Conservation (phyloP, 2,888 invertebrate species). For the Habroteleia sp. region DNA sequence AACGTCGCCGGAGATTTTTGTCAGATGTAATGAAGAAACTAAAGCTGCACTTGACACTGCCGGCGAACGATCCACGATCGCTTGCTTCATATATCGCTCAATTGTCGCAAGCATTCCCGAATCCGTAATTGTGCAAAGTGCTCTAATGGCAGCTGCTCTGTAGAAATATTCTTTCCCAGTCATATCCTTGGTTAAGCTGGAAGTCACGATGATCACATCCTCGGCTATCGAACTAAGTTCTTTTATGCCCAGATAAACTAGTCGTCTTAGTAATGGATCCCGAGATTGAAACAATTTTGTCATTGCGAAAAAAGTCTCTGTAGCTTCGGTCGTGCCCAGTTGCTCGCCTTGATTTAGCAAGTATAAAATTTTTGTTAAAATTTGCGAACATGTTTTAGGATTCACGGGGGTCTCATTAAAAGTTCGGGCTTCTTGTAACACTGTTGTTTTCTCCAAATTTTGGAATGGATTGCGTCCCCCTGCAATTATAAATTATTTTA, state of each 20-base stretch:
- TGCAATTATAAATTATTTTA: slow-evolving; percentile 65
- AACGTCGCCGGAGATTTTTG: slow-evolving; percentile 91
- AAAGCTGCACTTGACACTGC: slow-evolving; percentile 98
- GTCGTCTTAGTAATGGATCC: slow-evolving; percentile 95
- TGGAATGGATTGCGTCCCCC: slow-evolving; percentile 93
- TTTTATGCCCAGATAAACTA: slow-evolving; percentile 98
- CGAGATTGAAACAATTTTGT: slow-evolving; percentile 99
- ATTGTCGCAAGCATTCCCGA: slow-evolving; percentile 96
- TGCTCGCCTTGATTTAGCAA: slow-evolving; percentile 97
- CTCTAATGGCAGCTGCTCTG: slow-evolving; percentile 96
- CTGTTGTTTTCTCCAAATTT: slow-evolving; percentile 96
- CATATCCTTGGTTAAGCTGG: slow-evolving; percentile 98
- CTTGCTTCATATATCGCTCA: slow-evolving; percentile 99
- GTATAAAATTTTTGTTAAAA: slow-evolving; percentile 97
- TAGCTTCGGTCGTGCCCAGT: slow-evolving; percentile 96
- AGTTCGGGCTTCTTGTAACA: slow-evolving; percentile 97
- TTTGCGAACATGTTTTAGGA: slow-evolving; percentile 97
- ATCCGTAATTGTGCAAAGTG: slow-evolving; percentile 98
- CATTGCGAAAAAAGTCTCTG: slow-evolving; percentile 99
- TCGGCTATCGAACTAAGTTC: slow-evolving; percentile 97
- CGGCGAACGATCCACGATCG: slow-evolving; percentile 98
- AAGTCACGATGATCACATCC: slow-evolving; percentile 99
- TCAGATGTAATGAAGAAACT: slow-evolving; percentile 93
- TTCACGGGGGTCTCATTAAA: slow-evolving; percentile 99
- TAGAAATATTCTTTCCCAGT: slow-evolving; percentile 94